Base-by-base conservation (phyloP, 2,888 invertebrate genomes). In the Tiliacea aurago region DNA sequence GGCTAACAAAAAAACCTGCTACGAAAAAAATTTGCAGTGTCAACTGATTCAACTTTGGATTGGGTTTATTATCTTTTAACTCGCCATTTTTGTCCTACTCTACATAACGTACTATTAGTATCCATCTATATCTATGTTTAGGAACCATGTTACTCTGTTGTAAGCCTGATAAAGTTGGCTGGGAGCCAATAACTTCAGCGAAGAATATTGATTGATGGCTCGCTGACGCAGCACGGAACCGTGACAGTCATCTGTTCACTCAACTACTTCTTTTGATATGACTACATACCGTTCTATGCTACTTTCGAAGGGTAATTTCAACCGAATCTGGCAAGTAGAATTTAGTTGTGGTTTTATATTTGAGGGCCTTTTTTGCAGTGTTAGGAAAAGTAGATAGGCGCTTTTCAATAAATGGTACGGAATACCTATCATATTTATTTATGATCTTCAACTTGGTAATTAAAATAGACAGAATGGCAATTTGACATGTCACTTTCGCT, bases 201-300 rank as follows among this genome's bases (percentile, higher is more conserved):
- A 85, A 85, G 85, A 67, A 83, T 91, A 91, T 91, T 91, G 91
- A 91, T 91, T 91, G 89, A 90, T 87, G 84, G 71, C 70, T 72
- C 70, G 33, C 76, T 78, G 85, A 78, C 80, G 70, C 71, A 41
- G 63, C n/a, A 53, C 73, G 80, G 75, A 59, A 75, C 78, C 67
- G 49, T 51, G 78, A 84, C 73, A 53, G 69, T 73, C 55, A 71
- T 66, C 73, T 70, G 61, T 11, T 59, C 59, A 62, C 45, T 72
- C 28, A 47, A 71, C 43, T 43, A 58, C 56, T 64, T 66, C 55
- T 72, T 80, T 71, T 53, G 28, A 65, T 69, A 53, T 67, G 41
- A 71, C 23, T 55, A 62, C n/a, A 23, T 71, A 43, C 69, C 53
- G 7, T 49, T 47, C 28, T 7, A 23, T 9, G 9, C 49, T 28